phyloP scores from a whole-genome alignment of 37 sponge, comb jelly and placozoan species.

The Oscarella lobularis region DNA sequence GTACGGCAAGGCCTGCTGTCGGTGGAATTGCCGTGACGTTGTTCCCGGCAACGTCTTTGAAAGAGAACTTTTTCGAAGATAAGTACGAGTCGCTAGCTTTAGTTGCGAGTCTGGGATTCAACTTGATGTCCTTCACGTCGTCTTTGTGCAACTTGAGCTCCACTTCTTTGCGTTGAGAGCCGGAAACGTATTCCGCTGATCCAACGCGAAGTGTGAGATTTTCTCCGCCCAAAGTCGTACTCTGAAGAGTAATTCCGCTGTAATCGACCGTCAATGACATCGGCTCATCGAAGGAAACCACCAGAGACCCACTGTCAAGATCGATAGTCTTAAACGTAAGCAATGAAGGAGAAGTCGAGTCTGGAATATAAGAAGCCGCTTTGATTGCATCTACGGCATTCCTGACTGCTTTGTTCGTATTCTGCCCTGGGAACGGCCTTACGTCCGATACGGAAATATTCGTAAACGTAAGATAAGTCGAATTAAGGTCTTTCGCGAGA shows the following conservation, averaged over 20 bases:
- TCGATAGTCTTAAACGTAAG: conserved; percentile 36
- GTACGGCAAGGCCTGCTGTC: neutral
- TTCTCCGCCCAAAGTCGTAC: conserved; percentile 34
- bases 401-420: conserved; percentile 18
- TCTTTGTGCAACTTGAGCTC: conserved; percentile 31
- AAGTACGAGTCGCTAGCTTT: conserved; percentile 47
- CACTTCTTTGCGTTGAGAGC: conserved; percentile 26
- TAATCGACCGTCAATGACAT: conserved; percentile 29
- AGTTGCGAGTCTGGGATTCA: conserved; percentile 52
- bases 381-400: conserved; percentile 63
- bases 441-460: conserved; percentile 20
- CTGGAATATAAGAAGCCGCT: conserved; percentile 45
- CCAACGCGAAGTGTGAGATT: conserved; percentile 59
- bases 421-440: conserved; percentile 10
- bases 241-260: conserved; percentile 42
- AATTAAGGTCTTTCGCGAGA: conserved; percentile 42
- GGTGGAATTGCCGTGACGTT: conserved; percentile 2
- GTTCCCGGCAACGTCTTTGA: conserved; percentile 50
- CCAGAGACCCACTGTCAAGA: conserved; percentile 40
- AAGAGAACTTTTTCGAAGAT: conserved; percentile 16
- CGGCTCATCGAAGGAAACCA: conserved; percentile 27
- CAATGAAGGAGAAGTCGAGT: conserved; percentile 37
- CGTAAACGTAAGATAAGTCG: conserved; percentile 51
- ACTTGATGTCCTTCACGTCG: conserved; percentile 59
- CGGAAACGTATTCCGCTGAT: conserved; percentile 27